Evolutionary conservation across 2,888 invertebrate genomes (phyloP).

Genomic region (Onchidella celtica): DNA sequence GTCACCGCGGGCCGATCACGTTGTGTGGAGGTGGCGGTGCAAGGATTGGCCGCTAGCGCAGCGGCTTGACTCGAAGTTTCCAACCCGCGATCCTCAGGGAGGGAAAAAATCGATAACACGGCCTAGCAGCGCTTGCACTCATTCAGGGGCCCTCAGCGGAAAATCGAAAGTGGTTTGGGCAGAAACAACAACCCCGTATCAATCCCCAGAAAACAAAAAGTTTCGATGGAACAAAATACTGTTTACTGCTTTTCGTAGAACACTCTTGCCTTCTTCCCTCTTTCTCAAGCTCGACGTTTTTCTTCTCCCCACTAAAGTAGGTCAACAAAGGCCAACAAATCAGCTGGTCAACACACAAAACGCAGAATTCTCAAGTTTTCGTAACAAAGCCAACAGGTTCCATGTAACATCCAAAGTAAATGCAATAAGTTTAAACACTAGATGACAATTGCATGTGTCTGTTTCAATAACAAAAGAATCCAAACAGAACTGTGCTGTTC

Average conservation of each 20-base stretch:
- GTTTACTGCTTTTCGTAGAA: not conserved
- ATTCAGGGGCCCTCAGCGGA: not conserved
- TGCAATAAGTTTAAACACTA: too few species aligned
- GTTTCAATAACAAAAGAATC: too few species aligned
- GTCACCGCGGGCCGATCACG: constrained; percentile 31
- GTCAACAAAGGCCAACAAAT: constrained; percentile 39
- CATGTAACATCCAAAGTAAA: too few species aligned
- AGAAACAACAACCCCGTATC: not conserved
- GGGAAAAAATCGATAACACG: constrained; percentile 39
- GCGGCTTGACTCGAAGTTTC: constrained; percentile 34
- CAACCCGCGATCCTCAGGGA: constrained; percentile 14
- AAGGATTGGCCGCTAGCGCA: constrained; percentile 43
- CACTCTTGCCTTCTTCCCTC: not conserved
- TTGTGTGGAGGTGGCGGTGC: constrained; percentile 34
- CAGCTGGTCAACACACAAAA: constrained; percentile 11
- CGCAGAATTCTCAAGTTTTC: too few species aligned
- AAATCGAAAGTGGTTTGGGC: not conserved
- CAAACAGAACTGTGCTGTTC: too few species aligned
- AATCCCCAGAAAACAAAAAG: too few species aligned
- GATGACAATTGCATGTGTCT: too few species aligned
- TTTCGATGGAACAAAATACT: not conserved
- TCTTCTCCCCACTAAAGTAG: constrained; percentile 4
- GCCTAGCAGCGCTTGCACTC: too few species aligned
- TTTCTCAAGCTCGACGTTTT: not conserved
- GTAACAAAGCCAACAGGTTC: too few species aligned